These are phyloP conservation scores for Apostichopus parvimensis DNA, from an alignment of 35 echinoderm and acorn worm species.

Conservation along the genomic window DNA sequence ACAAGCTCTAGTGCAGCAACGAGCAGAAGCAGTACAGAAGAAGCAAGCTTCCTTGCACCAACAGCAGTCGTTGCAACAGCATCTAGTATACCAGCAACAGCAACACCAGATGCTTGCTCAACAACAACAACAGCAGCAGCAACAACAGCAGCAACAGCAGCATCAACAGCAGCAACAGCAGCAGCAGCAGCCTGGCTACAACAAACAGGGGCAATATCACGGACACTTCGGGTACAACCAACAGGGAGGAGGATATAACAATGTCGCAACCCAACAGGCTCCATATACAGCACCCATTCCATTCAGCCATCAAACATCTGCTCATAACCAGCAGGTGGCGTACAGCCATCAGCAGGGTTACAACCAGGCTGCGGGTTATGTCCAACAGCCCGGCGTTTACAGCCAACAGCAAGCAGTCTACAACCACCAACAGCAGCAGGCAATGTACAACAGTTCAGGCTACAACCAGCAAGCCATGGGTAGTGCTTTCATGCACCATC, in stretches of 20 bases:
- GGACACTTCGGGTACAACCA: not conserved
- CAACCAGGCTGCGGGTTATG: not conserved
- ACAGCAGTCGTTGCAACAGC: constrained; percentile 52
- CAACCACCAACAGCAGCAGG: constrained; percentile 39
- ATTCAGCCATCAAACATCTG: not conserved
- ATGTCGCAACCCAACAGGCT: not conserved
- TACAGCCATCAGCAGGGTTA: constrained; percentile 28
- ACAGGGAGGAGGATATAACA: not conserved
- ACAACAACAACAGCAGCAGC: constrained; percentile 24
- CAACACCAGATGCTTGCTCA: constrained; percentile 36
- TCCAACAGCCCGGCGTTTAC: not conserved
- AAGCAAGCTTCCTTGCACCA: constrained; percentile 64
- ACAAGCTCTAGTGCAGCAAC: constrained; percentile 46
- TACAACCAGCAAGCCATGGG: constrained; percentile 35
- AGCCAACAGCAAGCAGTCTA: constrained; percentile 28
- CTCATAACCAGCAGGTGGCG: not conserved
- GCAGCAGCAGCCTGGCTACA: constrained; percentile 1
- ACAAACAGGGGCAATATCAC: constrained; percentile 26
- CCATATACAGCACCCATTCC: not conserved
- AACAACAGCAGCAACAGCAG: too few relatives aligned
- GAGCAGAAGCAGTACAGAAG: constrained; percentile 63
- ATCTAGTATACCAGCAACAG: constrained; percentile 40
- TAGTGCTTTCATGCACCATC: constrained; percentile 40
- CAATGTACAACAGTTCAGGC: not conserved
- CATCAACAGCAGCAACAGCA: not conserved